Base-by-base conservation (phyloP, 2,797 vertebrate species). In the Sebastiscus albofasciatus region DNA sequence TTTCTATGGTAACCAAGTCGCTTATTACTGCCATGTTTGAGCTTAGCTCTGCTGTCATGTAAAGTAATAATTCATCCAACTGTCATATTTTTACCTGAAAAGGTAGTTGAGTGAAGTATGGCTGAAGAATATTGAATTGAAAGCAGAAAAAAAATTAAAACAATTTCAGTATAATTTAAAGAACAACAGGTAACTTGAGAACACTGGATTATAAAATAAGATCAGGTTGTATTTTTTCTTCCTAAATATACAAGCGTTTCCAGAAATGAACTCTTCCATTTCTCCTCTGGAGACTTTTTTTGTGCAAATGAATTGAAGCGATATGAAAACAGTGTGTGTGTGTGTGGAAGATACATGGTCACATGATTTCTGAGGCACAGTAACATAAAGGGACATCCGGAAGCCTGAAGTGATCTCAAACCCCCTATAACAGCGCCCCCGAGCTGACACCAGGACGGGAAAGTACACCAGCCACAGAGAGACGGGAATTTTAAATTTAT, bases 401-500 rank as follows among this genome's bases (percentile, higher is more conserved):
- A 90, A 89, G 88, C 81, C 85, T 72, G 85, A 89, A 88, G 91
- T 89, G 89, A 91, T 91, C 87, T 93, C 89, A 85, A 78, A 78
- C 80, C 77, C 80, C 83, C 80, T 49, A 8, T 8, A 59, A 72
- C 29, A 24, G 68, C 36, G 36, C 66, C 55, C 70, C 77, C 5
- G 75, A 83, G 77, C 72, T 11, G 10, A 81, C 55, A 72, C 82
- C 76, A 77, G 72, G 87, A 79, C 2, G 29, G 90, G 81, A 84
- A 67, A 70, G 14, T 27, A 31, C 71, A 70, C 33, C 69, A 16
- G 75, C 74, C 67, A 26, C 59, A 65, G 31, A 78, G 29, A 78
- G 29, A 58, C 6, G 0, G 42, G 49, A 22, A 24, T 10, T 26
- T 10, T 10, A 12, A 11, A 31, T 13, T 18, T 8, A 8, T 8